phyloP scores from a whole-genome alignment of 2,888 invertebrate genomes.

The Dinocampus coccinellae region DNA sequence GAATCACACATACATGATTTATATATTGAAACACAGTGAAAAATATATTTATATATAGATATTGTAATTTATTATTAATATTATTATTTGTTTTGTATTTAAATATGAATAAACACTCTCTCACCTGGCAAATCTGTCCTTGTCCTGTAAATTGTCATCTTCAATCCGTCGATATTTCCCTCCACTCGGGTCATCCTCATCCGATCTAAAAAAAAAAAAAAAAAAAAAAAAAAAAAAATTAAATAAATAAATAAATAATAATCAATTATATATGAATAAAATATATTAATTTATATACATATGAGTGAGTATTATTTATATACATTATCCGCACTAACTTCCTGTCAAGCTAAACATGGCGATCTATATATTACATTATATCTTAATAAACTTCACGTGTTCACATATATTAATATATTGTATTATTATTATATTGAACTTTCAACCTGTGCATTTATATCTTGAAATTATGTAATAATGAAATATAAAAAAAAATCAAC shows the following conservation, averaged over 20 bases:
- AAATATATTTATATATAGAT: not conserved
- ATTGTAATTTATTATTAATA: not conserved
- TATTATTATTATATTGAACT: too few species aligned
- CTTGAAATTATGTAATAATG: too few species aligned
- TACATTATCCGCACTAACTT: constrained; percentile 2
- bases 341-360: constrained; percentile 9
- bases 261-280: not conserved
- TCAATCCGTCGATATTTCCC: constrained; percentile 90
- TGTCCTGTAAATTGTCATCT: constrained; percentile 95
- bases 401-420: too few species aligned
- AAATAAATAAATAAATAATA: not conserved
- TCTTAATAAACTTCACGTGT: not conserved
- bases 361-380: not conserved
- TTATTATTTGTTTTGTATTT: too few species aligned
- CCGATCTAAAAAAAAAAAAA: constrained; percentile 75
- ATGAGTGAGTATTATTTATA: too few species aligned
- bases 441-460: too few species aligned
- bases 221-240: not conserved
- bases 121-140: constrained; percentile 96
- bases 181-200: constrained; percentile 89
- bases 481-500: too few species aligned
- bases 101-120: constrained; percentile 58
- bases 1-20: constrained; percentile 3
- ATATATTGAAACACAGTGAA: not conserved
- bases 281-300: too few species aligned